Evolutionary conservation across 64 coral and sea anemone genomes (phyloP).

Genomic region (Stylophora pistillata): DNA sequence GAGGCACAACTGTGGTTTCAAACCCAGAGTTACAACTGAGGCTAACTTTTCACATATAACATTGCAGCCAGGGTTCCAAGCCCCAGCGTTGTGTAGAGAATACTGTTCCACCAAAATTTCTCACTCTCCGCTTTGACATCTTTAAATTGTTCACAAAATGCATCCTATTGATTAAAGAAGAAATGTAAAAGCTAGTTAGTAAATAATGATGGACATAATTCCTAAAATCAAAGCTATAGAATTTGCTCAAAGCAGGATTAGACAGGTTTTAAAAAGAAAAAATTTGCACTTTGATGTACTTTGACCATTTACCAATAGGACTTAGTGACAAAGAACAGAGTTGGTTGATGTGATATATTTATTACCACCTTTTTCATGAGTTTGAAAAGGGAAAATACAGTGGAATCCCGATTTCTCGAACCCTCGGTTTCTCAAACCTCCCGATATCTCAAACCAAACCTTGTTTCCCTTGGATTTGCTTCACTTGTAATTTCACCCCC

Average conservation of each 20-base stretch:
- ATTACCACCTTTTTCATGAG: too few species aligned
- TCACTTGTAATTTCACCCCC: too few species aligned
- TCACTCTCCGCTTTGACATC: constrained; percentile 74
- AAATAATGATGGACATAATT: not conserved
- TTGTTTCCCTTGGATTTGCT: too few species aligned
- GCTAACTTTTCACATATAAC: constrained; percentile 65
- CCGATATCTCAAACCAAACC: too few species aligned
- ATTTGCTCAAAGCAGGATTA: not conserved
- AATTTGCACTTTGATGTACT: not conserved
- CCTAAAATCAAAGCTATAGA: not conserved
- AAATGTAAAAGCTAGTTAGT: not conserved
- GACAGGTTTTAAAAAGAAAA: not conserved
- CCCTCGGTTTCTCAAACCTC: too few species aligned
- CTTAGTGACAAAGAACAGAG: not conserved
- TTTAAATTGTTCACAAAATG: constrained; percentile 81
- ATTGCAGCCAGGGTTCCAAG: constrained; percentile 86
- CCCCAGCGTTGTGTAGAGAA: constrained; percentile 82
- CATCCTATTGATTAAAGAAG: constrained; percentile 52
- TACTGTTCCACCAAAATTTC: constrained; percentile 80
- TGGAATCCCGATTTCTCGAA: too few species aligned
- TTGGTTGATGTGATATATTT: too few species aligned
- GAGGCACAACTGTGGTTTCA: not conserved
- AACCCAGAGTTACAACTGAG: not conserved
- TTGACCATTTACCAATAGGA: not conserved
- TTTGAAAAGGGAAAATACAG: too few species aligned